phyloP scores from a whole-genome alignment of 2,797 vertebrate genomes.

The Protonibea diacanthus region DNA sequence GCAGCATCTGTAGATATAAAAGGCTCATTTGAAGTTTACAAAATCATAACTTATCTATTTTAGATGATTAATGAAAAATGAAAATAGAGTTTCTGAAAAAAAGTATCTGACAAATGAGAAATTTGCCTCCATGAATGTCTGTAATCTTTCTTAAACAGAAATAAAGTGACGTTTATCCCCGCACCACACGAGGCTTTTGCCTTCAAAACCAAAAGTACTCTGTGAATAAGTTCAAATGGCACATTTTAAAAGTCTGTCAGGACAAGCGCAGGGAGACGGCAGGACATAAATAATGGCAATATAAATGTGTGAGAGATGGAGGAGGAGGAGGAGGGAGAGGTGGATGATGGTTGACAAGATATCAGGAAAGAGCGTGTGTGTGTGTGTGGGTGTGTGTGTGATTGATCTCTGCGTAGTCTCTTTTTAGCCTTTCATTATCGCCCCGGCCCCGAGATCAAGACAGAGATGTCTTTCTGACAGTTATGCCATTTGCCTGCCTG shows the following conservation, averaged over 20 bases:
- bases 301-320: slow-evolving; percentile 40
- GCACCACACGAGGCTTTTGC: neutral
- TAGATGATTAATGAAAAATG: too few relatives aligned
- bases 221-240: neutral
- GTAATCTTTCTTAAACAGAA: neutral
- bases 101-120: too few relatives aligned
- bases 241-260: slow-evolving; percentile 16
- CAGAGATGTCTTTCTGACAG: slow-evolving; percentile 58
- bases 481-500: slow-evolving; percentile 31
- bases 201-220: neutral
- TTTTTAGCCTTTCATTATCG: slow-evolving; percentile 63
- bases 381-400: slow-evolving; percentile 25
- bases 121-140: neutral
- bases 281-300: slow-evolving; percentile 59
- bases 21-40: too few relatives aligned
- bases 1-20: too few relatives aligned
- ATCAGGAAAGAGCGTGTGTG: slow-evolving; percentile 17
- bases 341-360: slow-evolving; percentile 40
- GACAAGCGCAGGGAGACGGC: slow-evolving; percentile 38
- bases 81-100: too few relatives aligned
- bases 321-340: slow-evolving; percentile 19
- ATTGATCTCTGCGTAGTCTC: slow-evolving; percentile 50
- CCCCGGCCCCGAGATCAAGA: slow-evolving; percentile 41
- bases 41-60: too few relatives aligned
- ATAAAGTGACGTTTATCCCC: neutral